Base-by-base conservation (phyloP, 2,888 invertebrate genomes). In the Dolichomitus sp. region DNA sequence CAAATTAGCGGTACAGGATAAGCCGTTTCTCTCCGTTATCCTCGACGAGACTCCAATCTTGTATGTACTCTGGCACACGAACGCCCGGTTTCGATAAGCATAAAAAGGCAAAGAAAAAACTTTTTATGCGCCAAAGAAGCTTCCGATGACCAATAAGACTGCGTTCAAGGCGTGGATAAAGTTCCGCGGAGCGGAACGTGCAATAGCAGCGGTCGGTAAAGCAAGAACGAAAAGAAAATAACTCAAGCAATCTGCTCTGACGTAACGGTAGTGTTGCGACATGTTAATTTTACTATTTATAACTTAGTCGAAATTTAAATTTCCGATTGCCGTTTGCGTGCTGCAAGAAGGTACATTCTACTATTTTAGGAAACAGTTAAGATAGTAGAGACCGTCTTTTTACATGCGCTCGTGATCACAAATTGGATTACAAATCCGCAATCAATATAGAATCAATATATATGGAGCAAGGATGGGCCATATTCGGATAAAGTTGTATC, bases 1-100 rank as follows among this genome's bases (percentile, higher is more conserved):
- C 17, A 42, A 80, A 83, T 80, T 73, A 80, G 68, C 83, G 75
- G 79, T 83, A 72, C 52, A 76, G 79, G 70, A 83, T 83, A 61
- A 57, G 70, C 75, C 79, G 66, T 66, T 79, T 72, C 59, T 63
- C 27, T 3, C 80, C 83, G 80, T 83, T 83, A 83, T 73, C 72
- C 68, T 48, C 76, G 40, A 50, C 76, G 54, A 42, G 40, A 40
- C 19, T 4, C 11, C 27, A 17, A 33, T 52, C 40, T 42, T 19
- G 4, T 37, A 11, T 7, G 37, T 68, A 17, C 37, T 17, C 30
- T 33, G 42, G 52, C 23, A 17, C 52, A 11, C 23, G 11, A 52
- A 70, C 40, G 52, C 40, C 42, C 54, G n/a, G 69, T 5, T n/a
- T 19, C 52, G 27, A 40, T 1, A 27, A 27, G n/a, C 48, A 70